Percentiles rank a stretch among this genome's conserved stretches.
Conservation (phyloP, 2,113 vertebrate species). For the Alces alces region DNA sequence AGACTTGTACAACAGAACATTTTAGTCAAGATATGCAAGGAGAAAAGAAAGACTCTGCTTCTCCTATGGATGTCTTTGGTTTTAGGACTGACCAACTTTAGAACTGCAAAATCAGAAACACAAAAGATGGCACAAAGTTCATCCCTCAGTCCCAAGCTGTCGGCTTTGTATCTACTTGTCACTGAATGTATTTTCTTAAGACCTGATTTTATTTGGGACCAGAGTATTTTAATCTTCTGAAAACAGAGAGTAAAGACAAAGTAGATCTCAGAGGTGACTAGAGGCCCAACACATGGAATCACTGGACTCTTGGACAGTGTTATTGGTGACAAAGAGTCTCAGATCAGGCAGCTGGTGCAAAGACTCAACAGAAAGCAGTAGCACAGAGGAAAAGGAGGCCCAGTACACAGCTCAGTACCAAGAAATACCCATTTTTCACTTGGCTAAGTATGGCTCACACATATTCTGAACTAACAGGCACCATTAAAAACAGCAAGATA, state of each 20-base stretch:
- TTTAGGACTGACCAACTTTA: not conserved
- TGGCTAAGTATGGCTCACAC: not conserved
- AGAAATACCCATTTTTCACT: constrained; percentile 5
- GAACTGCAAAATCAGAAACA: not conserved
- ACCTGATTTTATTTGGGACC: constrained; percentile 9
- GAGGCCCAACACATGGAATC: not conserved
- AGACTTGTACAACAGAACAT: not conserved
- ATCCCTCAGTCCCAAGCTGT: not conserved
- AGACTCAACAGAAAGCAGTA: not conserved
- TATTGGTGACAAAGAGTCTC: not conserved
- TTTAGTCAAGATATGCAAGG: not conserved
- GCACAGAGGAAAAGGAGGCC: not conserved
- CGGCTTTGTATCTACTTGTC: not conserved
- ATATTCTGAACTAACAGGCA: not conserved
- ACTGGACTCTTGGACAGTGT: not conserved
- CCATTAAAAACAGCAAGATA: not conserved
- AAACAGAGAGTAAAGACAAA: not conserved
- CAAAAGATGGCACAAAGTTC: not conserved
- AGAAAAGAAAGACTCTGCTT: not conserved
- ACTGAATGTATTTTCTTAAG: not conserved
- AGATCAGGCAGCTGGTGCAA: not conserved
- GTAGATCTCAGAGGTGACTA: not conserved
- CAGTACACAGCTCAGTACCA: not conserved
- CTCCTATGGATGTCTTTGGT: not conserved
- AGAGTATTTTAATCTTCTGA: constrained; percentile 22